Evolutionary conservation across 1,140 invertebrate species (phyloP).

Genomic region (Bombus affinis): DNA sequence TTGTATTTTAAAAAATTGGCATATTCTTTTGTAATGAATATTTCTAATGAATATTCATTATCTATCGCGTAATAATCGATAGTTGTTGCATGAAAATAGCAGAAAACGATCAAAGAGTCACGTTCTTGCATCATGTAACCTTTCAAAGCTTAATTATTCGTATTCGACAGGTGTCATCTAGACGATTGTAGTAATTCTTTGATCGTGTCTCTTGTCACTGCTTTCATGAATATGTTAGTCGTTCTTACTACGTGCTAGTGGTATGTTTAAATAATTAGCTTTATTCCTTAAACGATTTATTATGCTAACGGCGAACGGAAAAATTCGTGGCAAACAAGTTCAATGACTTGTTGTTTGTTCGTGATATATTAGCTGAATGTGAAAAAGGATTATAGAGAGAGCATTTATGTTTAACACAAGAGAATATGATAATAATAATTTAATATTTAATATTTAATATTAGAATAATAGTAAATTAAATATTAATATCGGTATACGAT

Average conservation of each 20-base stretch:
- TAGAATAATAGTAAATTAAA: too few relatives aligned
- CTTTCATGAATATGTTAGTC: not conserved
- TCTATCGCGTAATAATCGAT: not conserved
- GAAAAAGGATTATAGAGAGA: too few relatives aligned
- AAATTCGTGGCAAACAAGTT: not conserved
- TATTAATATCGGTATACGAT: too few relatives aligned
- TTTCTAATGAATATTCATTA: too few relatives aligned
- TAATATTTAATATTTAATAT: too few relatives aligned
- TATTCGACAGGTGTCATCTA: not conserved
- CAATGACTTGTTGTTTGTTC: not conserved
- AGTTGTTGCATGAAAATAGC: not conserved
- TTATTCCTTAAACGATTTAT: not conserved
- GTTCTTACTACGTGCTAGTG: not conserved
- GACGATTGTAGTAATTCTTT: conserved; percentile 2
- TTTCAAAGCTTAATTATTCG: conserved; percentile 23
- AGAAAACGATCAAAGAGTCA: not conserved
- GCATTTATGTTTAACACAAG: too few relatives aligned
- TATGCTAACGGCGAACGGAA: too few relatives aligned
- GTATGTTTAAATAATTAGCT: not conserved
- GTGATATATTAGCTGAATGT: not conserved
- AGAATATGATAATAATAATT: too few relatives aligned
- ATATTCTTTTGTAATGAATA: not conserved
- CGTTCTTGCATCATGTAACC: not conserved
- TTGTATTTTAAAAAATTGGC: too few relatives aligned
- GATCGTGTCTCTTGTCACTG: not conserved